A percentile compares a stretch with the other conserved stretches of the same genome.
Evolutionary conservation across 2,888 invertebrate species (phyloP).

Genomic region (Acrocyrtus sp.): DNA sequence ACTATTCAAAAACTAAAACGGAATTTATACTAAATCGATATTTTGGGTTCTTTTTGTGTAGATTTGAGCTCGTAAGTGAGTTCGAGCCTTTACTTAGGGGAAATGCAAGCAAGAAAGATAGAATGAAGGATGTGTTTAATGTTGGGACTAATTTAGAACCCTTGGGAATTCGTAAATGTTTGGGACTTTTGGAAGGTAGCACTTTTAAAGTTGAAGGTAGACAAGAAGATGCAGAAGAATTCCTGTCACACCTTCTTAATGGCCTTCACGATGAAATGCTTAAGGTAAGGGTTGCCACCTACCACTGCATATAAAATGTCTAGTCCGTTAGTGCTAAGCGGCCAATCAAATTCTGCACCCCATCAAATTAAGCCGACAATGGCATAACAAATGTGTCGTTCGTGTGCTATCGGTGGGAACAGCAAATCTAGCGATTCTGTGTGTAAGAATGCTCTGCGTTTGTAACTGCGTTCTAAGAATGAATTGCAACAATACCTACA

Average conservation of each 20-base stretch:
- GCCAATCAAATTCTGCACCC: slow-evolving; percentile 8
- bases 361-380: slow-evolving; percentile 38
- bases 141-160: slow-evolving; percentile 88
- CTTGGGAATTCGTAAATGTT: slow-evolving; percentile 65
- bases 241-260: slow-evolving; percentile 91
- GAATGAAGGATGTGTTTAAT: slow-evolving; percentile 68
- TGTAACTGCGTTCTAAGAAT: slow-evolving; percentile 16
- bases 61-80: slow-evolving; percentile 82
- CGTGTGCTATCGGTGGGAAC: slow-evolving; percentile 52
- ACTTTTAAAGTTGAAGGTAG: slow-evolving; percentile 80
- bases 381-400: slow-evolving; percentile 29
- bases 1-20: slow-evolving; percentile 19
- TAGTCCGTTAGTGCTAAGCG: background rate
- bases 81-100: slow-evolving; percentile 74
- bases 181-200: slow-evolving; percentile 67
- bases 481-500: slow-evolving; percentile 23
- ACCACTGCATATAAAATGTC: background rate
- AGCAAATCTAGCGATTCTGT: slow-evolving; percentile 25
- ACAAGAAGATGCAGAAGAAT: slow-evolving; percentile 98
- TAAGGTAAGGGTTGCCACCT: slow-evolving; percentile 71
- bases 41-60: slow-evolving; percentile 65
- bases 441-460: slow-evolving; percentile 17
- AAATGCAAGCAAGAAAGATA: slow-evolving; percentile 55
- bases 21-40: slow-evolving; percentile 23
- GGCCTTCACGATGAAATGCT: slow-evolving; percentile 97